Base-by-base conservation (phyloP, 1,140 invertebrate species). In the Parapsyche elsis region DNA sequence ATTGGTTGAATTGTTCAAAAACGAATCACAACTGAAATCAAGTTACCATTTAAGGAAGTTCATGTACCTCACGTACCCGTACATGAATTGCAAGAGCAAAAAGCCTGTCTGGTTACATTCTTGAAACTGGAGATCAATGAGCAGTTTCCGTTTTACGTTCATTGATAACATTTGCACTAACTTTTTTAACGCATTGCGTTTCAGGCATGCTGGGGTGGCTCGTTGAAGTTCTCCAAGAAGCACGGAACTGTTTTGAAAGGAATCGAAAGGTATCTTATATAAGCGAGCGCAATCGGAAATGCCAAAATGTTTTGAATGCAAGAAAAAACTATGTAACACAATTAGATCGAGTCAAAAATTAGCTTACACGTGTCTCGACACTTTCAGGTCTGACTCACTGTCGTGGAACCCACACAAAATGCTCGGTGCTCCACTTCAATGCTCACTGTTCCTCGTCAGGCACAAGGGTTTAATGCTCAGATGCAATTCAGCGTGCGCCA, bases 391-490 rank as follows among this genome's bases (percentile, higher is more conserved):
- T 5, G 91, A 98, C 86, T 98, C 96, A 0, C 90, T 98, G 73
- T 92, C 95, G 0, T 98, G 96, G 96, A 98, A 98, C 89, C 96
- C 96, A 0, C 97, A 98, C 85, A 98, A 98, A 86, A 94, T 97
- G 90, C 91, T 97, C 19, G 96, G 96, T 1, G 94, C 92, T 5
- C 95, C 96, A 0, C 89, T 98, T 9, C 97, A 98, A 84, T 98
- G 96, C 86, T 96, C 96, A 0, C 86, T 95, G 7, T 94, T 97
- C 84, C 85, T 98, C 5, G 90, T 94, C 0, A 91, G 90, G 46
- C 89, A 93, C 21, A 87, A 91, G 84, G 92, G 92, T 46, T 83
- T 94, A 0, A 86, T 98, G 46, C 91, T 94, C 84, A 88, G 93
- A 78, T 92, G 92, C 70, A 97, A 98, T 85, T 92, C 92, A 30